These are phyloP conservation scores for Perdita meconis DNA, from an alignment of 2,888 invertebrate species.

Conservation along the genomic window DNA sequence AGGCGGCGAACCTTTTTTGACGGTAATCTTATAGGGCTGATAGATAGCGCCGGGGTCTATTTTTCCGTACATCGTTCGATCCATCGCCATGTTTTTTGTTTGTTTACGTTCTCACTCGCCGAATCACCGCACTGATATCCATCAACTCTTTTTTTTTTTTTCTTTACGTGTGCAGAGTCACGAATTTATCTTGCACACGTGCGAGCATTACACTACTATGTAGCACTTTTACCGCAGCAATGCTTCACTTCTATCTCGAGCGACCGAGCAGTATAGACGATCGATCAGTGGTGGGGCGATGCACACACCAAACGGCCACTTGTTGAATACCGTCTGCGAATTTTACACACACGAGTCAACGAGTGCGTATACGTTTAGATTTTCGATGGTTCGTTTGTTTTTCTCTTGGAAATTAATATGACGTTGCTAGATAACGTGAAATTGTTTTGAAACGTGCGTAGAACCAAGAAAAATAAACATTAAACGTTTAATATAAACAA, in stretches of 20 bases:
- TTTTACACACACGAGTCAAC: slow-evolving; percentile 26
- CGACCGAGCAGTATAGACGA: slow-evolving; percentile 40
- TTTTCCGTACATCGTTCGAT: slow-evolving; percentile 96
- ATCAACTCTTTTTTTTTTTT: too few species aligned
- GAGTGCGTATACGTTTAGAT: not conserved
- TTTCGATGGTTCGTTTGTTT: slow-evolving; percentile 3
- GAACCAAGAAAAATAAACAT: too few species aligned
- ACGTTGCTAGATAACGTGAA: too few species aligned
- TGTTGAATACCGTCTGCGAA: slow-evolving; percentile 57
- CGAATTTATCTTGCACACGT: slow-evolving; percentile 23
- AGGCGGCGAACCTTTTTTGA: slow-evolving; percentile 93
- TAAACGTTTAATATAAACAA: too few species aligned
- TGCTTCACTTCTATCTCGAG: slow-evolving; percentile 51
- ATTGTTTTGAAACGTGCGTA: too few species aligned
- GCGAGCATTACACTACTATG: slow-evolving; percentile 36
- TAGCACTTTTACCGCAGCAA: slow-evolving; percentile 43
- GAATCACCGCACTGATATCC: slow-evolving; percentile 17
- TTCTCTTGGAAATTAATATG: not conserved
- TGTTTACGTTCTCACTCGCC: slow-evolving; percentile 4
- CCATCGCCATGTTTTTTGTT: slow-evolving; percentile 86
- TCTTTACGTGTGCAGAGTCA: not conserved
- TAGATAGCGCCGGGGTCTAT: slow-evolving; percentile 91
- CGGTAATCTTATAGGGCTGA: slow-evolving; percentile 93
- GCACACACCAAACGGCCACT: slow-evolving; percentile 54
- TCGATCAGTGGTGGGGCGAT: slow-evolving; percentile 47